Percentiles rank a stretch among this genome's conserved stretches.
Conservation (phyloP, 2,888 invertebrate species). For the Oligia strigilis region DNA sequence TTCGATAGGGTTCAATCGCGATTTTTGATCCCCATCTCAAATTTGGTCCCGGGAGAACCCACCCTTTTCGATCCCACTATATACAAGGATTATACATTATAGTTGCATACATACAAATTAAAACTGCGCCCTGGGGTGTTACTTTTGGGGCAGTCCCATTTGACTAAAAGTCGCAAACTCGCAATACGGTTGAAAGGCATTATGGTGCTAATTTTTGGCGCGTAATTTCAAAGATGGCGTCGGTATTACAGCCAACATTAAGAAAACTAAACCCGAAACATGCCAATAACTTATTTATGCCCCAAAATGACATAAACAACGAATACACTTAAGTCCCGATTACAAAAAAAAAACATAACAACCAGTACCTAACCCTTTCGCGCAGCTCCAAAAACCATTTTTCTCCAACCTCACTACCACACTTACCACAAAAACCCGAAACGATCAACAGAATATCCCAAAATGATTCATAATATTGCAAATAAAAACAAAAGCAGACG, state of each 20-base stretch:
- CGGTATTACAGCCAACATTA: not conserved
- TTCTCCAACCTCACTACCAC: slow-evolving; percentile 45
- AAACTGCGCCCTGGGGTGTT: slow-evolving; percentile 77
- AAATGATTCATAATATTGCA: slow-evolving; percentile 69
- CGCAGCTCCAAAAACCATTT: slow-evolving; percentile 19
- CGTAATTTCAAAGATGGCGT: slow-evolving; percentile 21
- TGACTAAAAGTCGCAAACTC: slow-evolving; percentile 33
- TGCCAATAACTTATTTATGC: too few species aligned
- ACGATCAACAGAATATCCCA: slow-evolving; percentile 66
- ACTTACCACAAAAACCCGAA: slow-evolving; percentile 62
- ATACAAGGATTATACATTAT: slow-evolving; percentile 78
- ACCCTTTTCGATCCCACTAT: slow-evolving; percentile 79
- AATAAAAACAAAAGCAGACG: slow-evolving; percentile 75
- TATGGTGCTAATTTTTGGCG: slow-evolving; percentile 21
- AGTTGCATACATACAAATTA: slow-evolving; percentile 81
- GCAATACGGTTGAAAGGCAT: slow-evolving; percentile 30
- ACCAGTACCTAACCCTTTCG: not conserved
- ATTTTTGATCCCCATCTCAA: slow-evolving; percentile 86
- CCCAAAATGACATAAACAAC: not conserved
- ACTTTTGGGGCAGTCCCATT: slow-evolving; percentile 58
- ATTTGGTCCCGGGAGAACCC: slow-evolving; percentile 82
- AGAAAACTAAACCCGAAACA: not conserved
- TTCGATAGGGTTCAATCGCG: slow-evolving; percentile 71
- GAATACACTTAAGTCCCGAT: not conserved
- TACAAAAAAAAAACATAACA: not conserved